phyloP scores from a whole-genome alignment of 2,113 vertebrate species.

The Perca flavescens region DNA sequence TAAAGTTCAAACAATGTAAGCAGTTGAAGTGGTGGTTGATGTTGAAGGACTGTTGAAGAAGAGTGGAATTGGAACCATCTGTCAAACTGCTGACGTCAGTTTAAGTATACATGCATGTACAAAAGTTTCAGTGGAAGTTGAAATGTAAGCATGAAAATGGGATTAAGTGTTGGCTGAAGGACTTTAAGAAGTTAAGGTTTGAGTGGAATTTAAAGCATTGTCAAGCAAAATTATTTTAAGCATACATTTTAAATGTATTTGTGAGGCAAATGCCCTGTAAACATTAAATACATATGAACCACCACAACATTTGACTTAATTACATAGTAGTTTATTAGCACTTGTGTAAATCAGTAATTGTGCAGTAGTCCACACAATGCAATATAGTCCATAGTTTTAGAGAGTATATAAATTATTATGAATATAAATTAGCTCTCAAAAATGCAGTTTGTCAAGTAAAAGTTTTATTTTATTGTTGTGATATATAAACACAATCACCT shows the following conservation, averaged over 20 bases:
- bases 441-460: neutral
- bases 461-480: neutral
- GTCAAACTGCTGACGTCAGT: too few species aligned
- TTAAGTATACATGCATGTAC: too few species aligned
- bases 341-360: neutral
- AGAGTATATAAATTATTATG: neutral
- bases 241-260: too few species aligned
- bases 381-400: neutral
- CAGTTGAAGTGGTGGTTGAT: neutral
- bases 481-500: neutral
- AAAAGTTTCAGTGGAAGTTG: neutral
- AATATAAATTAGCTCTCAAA: neutral
- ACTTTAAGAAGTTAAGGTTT: neutral
- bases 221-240: too few species aligned
- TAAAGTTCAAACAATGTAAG: neutral
- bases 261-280: neutral
- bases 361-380: neutral
- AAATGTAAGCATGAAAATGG: neutral
- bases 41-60: neutral
- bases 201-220: neutral
- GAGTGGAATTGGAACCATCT: neutral
- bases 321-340: neutral
- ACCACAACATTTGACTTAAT: neutral
- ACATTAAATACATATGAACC: neutral
- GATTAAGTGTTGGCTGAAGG: neutral